Base-by-base conservation (phyloP, 2,888 invertebrate species). In the Stegophylla sp. region DNA sequence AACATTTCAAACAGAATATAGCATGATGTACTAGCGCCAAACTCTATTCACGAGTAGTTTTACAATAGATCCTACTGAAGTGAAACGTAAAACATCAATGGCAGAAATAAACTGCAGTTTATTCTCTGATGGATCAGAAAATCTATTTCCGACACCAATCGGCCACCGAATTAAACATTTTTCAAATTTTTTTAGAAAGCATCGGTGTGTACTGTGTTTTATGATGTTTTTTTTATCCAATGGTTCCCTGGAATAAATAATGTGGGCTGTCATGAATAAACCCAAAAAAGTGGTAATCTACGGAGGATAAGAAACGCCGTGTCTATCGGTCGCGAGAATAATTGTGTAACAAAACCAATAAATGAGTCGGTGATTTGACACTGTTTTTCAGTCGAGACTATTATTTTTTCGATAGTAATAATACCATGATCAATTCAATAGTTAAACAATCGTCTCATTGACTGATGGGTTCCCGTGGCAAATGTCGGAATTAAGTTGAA, bases 21-120 rank as follows among this genome's bases (percentile, higher is more conserved):
- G 3, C 3, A 5, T n/a, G 59, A 15, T 26, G 12, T 26, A 45
- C 23, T 45, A 63, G 63, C 48, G 28, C 34, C 51, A n/a, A 51
- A 75, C 13, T 13, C 75, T 64, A 41, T 75, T 75, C 75, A 75
- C 13, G 12, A 53, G 34, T n/a, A 53, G 34, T n/a, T 23, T 26
- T 51, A 75, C 75, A 64, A 75, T 75, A n/a, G 75, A 64, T 75
- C 23, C 41, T 41, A 64, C n/a, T 64, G 41, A 64, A 75, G 75
- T 64, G 75, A 51, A 64, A 75, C 75, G 75, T 53, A 64, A n/a
- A 75, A 23, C 41, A 17, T 51, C 61, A 20, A 45, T 63, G 9
- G 20, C 41, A 41, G 41, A 51, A 64, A 53, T 64, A n/a, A 51
- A 20, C 12, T 2, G 13, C 48, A n/a, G 56, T 56, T 43, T 43